phyloP scores from a whole-genome alignment of 2,797 vertebrate species.

The Megaceryle alcyon region DNA sequence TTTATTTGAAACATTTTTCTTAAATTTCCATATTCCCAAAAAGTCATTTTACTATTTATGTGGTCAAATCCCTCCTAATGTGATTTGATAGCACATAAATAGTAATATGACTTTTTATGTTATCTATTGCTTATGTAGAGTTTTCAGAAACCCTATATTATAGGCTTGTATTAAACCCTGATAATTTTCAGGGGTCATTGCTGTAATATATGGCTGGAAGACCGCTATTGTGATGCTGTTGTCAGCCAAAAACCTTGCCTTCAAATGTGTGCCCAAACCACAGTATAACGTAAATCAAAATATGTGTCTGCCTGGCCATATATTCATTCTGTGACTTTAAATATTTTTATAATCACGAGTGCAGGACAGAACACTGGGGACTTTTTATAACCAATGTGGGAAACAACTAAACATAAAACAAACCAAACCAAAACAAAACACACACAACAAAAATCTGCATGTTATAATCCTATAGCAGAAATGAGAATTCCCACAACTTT shows the following conservation, averaged over 20 bases:
- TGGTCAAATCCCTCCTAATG: conserved; percentile 60
- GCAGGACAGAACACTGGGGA: conserved; percentile 15
- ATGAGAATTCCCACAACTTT: neutral
- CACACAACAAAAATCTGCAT: neutral
- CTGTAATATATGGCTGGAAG: conserved; percentile 63
- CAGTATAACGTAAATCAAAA: conserved; percentile 67
- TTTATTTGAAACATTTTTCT: conserved; percentile 74
- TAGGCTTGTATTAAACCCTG: conserved; percentile 38
- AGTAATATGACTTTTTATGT: conserved; percentile 63
- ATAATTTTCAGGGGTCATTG: conserved; percentile 61
- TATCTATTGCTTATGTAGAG: conserved; percentile 59
- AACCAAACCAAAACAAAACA: neutral
- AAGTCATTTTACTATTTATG: conserved; percentile 75
- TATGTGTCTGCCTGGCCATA: conserved; percentile 52
- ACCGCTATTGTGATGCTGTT: conserved; percentile 66
- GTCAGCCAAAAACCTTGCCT: conserved; percentile 74
- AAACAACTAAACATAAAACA: conserved; percentile 15
- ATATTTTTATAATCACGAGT: conserved; percentile 74
- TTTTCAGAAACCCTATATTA: conserved; percentile 70
- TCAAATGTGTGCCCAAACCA: conserved; percentile 67
- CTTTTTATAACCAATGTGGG: conserved; percentile 38
- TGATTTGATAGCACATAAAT: conserved; percentile 74
- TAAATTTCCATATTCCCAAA: conserved; percentile 76
- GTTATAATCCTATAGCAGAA: neutral
- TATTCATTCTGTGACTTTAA: conserved; percentile 74